Base-by-base conservation (phyloP, 1,140 invertebrate species). In the Listronotus bonariensis region DNA sequence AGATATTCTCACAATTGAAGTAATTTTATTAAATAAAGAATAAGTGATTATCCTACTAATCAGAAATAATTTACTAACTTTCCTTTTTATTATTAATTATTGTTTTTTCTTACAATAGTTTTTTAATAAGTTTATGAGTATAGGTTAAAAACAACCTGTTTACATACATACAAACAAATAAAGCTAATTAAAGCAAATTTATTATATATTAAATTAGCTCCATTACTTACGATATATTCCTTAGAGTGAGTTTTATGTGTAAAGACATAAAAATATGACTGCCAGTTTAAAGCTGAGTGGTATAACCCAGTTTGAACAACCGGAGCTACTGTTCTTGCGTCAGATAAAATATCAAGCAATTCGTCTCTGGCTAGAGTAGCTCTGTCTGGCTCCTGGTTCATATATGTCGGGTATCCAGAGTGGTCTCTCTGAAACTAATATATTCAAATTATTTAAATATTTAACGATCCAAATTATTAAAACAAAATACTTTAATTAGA, bases 201-300 rank as follows among this genome's bases (percentile, higher is more conserved):
- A n/a, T n/a, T n/a, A n/a, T n/a, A n/a, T 26, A 26, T 26, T 3
- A 26, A 26, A 26, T 26, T 26, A 26, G 20, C 20, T 26, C 20
- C 10, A 34, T 53, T 75, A 82, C 85, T 85, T 80, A 90, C 88
- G 68, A 83, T 79, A 75, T 87, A 89, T 48, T 90, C 85, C 53
- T 89, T 90, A 43, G 87, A 86, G 60, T 86, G 82, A 4, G 89
- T 90, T 60, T 90, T 90, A 73, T 97, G 92, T 41, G 87, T 86
- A 75, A 95, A 96, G 20, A 95, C 89, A 76, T 95, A 96, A 84
- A 96, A 93, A 78, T 92, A 96, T 52, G 88, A 88, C 68, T 87
- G 86, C 0, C 84, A 82, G 79, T 91, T 90, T n/a, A 86, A 82
- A 65, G 83, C 82, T 8, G 88, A 86, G 75, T 92, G 89, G 74